Conservation (phyloP, 2,888 invertebrate genomes). For the Tenodera sinensis region DNA sequence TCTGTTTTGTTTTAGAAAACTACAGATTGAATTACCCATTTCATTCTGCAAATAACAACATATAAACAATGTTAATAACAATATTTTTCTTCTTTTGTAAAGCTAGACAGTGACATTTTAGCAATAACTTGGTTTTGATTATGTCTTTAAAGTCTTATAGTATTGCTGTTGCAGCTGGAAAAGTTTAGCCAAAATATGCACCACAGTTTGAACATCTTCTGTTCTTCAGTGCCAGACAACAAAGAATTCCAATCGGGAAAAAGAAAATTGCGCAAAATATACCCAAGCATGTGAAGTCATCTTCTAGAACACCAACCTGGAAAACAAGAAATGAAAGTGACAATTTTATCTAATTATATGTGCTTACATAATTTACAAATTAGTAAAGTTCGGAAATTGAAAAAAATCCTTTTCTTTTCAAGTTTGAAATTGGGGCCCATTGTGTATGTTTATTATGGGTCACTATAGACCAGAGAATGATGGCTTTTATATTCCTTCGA, state of each 20-base stretch:
- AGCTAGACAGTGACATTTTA: not conserved
- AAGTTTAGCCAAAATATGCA: slow-evolving; percentile 65
- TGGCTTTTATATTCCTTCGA: no score
- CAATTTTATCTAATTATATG: no score
- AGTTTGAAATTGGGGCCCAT: no score
- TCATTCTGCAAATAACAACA: not conserved
- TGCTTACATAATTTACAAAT: no score
- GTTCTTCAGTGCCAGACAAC: slow-evolving; percentile 79
- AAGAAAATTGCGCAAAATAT: slow-evolving; percentile 79
- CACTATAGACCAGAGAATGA: no score
- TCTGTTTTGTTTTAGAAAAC: not conserved
- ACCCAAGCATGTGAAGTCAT: slow-evolving; percentile 81
- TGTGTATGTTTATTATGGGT: no score
- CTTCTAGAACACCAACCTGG: slow-evolving; percentile 78
- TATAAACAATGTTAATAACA: not conserved
- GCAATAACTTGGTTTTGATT: not conserved
- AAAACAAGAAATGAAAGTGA: not conserved
- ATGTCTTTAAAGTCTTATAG: not conserved
- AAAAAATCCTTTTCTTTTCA: no score
- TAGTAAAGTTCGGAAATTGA: no score
- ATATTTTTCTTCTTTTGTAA: not conserved
- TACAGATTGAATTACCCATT: not conserved
- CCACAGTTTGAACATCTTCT: slow-evolving; percentile 85
- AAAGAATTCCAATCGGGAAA: slow-evolving; percentile 83
- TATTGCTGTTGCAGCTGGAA: not conserved